Evolutionary conservation across 2,113 vertebrate species (phyloP).

Genomic region (Anas platyrhynchos): DNA sequence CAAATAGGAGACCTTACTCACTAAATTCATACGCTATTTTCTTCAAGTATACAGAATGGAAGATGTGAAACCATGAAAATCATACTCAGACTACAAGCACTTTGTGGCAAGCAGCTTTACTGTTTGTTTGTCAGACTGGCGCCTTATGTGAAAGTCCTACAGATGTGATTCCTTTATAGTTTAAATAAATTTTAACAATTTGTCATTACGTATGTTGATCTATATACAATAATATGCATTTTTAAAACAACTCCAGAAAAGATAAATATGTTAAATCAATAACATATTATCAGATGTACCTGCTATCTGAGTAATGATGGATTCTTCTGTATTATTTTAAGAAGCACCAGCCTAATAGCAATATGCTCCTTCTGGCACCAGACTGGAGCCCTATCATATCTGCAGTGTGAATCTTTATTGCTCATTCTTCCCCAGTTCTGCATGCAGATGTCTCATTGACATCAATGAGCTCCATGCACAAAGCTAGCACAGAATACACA

Average conservation of each 20-base stretch:
- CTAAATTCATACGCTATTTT: neutral
- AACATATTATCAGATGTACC: neutral
- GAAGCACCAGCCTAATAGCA: neutral
- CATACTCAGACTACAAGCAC: neutral
- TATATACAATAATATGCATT: neutral
- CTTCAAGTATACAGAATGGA: neutral
- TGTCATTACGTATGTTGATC: neutral
- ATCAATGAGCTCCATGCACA: neutral
- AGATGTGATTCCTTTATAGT: neutral
- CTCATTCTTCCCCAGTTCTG: neutral
- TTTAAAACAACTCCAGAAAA: neutral
- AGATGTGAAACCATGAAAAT: neutral
- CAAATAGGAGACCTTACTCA: neutral
- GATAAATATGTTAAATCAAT: neutral
- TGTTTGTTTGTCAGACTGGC: neutral
- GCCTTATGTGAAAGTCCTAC: neutral
- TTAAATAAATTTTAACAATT: neutral
- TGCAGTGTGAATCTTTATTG: neutral
- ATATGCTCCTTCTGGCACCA: neutral
- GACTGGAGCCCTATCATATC: neutral
- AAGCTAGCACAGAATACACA: neutral
- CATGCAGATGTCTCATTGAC: neutral
- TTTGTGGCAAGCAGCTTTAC: neutral
- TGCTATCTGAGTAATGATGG: neutral
- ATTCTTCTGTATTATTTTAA: neutral